A percentile compares a stretch with the other conserved stretches of the same genome.
Conservation (phyloP, 35 echinoderm and acorn worm species). For the Apostichopus parvimensis region DNA sequence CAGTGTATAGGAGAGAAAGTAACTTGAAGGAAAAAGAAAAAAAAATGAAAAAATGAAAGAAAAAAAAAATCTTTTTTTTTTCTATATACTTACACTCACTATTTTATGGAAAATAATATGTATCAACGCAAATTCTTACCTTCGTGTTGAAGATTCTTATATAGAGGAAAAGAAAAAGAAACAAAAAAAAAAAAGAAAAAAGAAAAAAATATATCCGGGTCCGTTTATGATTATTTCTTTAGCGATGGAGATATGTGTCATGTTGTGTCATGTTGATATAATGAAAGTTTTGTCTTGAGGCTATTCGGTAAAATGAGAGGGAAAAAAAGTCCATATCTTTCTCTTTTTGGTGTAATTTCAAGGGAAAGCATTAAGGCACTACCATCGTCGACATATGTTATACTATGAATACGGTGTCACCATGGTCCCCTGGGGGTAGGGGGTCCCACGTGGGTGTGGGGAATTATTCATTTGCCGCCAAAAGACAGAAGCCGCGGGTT, state of each 20-base stretch:
- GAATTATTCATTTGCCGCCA: constrained; percentile 54
- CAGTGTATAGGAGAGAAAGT: constrained; percentile 8
- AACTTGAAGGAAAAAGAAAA: too few species aligned
- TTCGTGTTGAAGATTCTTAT: too few species aligned
- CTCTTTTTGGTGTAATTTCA: not conserved
- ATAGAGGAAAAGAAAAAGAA: not conserved
- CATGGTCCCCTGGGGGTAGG: constrained; percentile 2
- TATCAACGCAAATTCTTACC: constrained; percentile 10
- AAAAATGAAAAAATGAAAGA: too few species aligned
- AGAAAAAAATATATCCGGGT: not conserved
- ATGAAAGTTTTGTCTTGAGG: constrained; percentile 38
- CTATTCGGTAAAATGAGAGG: constrained; percentile 41
- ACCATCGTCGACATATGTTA: constrained; percentile 41
- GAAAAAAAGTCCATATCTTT: not conserved
- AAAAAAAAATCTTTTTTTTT: too few species aligned
- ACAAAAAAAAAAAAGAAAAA: not conserved
- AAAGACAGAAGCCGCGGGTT: constrained; percentile 28
- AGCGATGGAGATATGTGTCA: constrained; percentile 36
- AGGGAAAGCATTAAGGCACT: not conserved
- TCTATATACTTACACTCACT: not conserved
- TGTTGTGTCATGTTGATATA: constrained; percentile 30
- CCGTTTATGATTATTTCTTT: constrained; percentile 18
- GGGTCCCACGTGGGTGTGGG: constrained; percentile 45
- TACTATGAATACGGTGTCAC: constrained; percentile 15
- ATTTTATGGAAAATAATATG: constrained; percentile 19